Conservation (phyloP, 30 jellyfish, hydroid and myxozoan genomes). For the Catostylus mosaicus region DNA sequence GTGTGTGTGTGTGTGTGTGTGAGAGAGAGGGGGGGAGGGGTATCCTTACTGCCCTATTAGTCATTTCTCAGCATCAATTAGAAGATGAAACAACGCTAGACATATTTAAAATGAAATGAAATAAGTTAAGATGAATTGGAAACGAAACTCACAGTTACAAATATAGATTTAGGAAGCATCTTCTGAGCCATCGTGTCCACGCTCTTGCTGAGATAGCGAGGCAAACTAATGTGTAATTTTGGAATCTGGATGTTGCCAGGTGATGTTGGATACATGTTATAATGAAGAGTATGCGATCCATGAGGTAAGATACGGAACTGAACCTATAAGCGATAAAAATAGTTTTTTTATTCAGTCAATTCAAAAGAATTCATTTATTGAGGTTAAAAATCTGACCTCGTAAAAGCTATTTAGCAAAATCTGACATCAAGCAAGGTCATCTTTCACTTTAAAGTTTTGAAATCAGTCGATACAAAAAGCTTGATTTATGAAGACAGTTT, state of each 20-base stretch:
- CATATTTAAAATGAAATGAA: background rate
- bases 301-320: slow-evolving; percentile 93
- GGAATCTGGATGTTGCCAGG: slow-evolving; percentile 91
- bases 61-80: background rate
- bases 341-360: too few relatives aligned
- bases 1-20: background rate
- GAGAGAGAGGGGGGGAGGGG: background rate
- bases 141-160: slow-evolving; percentile 86
- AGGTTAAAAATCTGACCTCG: background rate
- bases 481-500: too few relatives aligned
- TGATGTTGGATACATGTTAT: slow-evolving; percentile 76
- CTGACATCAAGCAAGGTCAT: background rate
- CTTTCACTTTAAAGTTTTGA: too few relatives aligned
- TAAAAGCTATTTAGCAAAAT: background rate
- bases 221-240: slow-evolving; percentile 84
- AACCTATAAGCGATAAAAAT: slow-evolving; percentile 41
- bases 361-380: background rate
- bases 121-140: background rate
- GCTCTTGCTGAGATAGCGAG: slow-evolving; percentile 74
- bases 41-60: background rate
- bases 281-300: slow-evolving; percentile 71
- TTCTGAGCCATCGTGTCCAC: slow-evolving; percentile 79
- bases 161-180: slow-evolving; percentile 79
- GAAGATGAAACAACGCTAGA: too few relatives aligned
- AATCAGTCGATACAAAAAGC: too few relatives aligned